Conservation (phyloP, 30 jellyfish, hydroid and myxozoan genomes). For the Nemopilema nomurai region DNA sequence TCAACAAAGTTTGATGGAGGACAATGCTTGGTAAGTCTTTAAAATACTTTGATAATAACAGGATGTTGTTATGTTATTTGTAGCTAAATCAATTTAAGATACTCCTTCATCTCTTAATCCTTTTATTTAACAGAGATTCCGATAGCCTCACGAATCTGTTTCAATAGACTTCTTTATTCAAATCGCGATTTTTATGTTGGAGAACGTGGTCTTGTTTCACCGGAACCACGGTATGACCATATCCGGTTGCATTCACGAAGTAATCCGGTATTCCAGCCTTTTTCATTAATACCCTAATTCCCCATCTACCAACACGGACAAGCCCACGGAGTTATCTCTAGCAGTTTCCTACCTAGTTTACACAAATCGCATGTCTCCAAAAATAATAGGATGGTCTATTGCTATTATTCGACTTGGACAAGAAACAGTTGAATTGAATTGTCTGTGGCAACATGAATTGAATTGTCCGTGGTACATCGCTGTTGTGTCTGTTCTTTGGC, state of each 20-base stretch:
- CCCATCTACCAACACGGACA: neutral
- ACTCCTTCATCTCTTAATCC: constrained; percentile 39
- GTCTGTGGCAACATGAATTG: no score
- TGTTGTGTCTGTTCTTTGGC: no score
- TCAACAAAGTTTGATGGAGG: constrained; percentile 82
- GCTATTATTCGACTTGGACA: no score
- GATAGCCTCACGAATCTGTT: constrained; percentile 42
- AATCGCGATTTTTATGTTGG: constrained; percentile 31
- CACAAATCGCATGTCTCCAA: no score
- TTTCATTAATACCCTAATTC: neutral
- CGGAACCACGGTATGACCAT: neutral
- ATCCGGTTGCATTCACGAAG: neutral
- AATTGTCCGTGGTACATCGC: no score
- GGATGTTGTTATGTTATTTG: constrained; percentile 47
- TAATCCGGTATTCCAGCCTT: neutral
- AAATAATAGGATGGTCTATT: no score
- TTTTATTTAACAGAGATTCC: constrained; percentile 32
- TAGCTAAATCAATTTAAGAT: constrained; percentile 28
- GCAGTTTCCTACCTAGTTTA: no score
- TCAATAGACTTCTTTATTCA: constrained; percentile 10
- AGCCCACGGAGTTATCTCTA: neutral
- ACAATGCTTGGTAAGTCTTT: constrained; percentile 72
- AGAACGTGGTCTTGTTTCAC: neutral
- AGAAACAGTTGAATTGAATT: no score
- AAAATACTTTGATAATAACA: constrained; percentile 4